These are phyloP conservation scores for Condylura cristata DNA, from an alignment of 2,113 vertebrate genomes.

Conservation along the genomic window DNA sequence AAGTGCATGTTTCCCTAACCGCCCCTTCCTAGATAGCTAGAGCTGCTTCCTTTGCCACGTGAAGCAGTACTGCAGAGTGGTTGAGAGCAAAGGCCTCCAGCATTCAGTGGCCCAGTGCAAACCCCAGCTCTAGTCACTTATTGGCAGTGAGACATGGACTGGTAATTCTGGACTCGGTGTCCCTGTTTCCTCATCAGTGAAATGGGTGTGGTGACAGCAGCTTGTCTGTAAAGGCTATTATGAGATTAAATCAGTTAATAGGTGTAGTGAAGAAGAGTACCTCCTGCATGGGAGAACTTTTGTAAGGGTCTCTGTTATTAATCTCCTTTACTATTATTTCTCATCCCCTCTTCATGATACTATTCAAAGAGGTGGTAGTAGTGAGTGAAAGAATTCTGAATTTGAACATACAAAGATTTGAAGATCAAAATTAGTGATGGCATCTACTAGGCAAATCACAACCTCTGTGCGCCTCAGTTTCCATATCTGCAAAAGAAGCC, in stretches of 20 bases:
- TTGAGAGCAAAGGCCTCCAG: too few relatives aligned
- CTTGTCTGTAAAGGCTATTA: not conserved
- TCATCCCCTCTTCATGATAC: not conserved
- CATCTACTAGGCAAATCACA: not conserved
- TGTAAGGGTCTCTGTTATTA: not conserved
- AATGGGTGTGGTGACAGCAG: too few relatives aligned
- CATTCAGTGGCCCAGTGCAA: not conserved
- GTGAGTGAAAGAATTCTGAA: not conserved
- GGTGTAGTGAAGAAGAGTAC: not conserved
- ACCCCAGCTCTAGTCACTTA: not conserved
- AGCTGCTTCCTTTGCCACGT: not conserved
- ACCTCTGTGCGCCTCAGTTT: not conserved
- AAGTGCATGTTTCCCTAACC: not conserved
- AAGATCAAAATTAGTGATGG: not conserved
- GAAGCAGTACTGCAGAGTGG: not conserved
- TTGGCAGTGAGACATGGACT: not conserved
- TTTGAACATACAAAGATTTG: not conserved
- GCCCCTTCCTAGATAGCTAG: accelerated
- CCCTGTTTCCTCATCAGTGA: not conserved
- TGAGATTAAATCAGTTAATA: not conserved
- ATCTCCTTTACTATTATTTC: not conserved
- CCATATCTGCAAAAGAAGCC: not conserved
- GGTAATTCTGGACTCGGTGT: not conserved
- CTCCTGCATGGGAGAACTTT: not conserved
- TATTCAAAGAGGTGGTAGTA: not conserved